These are phyloP conservation scores for Tenualosa ilisha DNA, from an alignment of 2,797 vertebrate genomes.

Conservation along the genomic window DNA sequence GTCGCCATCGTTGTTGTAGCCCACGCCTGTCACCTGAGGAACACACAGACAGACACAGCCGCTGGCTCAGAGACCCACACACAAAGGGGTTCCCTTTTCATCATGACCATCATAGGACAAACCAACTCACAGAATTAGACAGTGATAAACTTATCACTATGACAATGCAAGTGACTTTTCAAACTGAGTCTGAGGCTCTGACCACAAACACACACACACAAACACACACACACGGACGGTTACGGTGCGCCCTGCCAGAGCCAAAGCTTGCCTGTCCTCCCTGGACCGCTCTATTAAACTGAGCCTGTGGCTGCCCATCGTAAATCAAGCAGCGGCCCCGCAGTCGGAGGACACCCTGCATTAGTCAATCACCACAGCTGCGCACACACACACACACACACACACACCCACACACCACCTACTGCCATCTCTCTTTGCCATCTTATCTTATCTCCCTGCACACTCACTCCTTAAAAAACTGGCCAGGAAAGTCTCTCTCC, in stretches of 20 bases:
- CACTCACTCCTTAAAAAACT: no score
- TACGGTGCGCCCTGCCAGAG: neutral
- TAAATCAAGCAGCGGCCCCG: neutral
- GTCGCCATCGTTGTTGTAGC: conserved; percentile 91
- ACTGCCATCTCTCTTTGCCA: no score
- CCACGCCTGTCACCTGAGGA: conserved; percentile 91
- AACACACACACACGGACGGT: neutral
- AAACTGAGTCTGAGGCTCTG: neutral
- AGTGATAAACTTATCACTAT: neutral
- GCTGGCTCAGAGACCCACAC: neutral
- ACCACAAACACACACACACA: neutral
- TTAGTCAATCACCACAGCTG: neutral
- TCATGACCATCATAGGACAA: neutral
- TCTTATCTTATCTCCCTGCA: neutral
- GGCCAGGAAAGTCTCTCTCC: no score
- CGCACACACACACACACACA: neutral
- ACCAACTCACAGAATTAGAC: neutral
- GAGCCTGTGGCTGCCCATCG: neutral
- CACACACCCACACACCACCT: neutral
- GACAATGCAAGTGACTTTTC: neutral
- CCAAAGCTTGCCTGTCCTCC: neutral
- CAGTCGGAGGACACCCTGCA: neutral
- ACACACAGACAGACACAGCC: conserved; percentile 25
- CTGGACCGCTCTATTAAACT: neutral
- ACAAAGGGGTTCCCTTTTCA: neutral